Evolutionary conservation across 2,113 vertebrate species (phyloP).

Genomic region (Elephas maximus): DNA sequence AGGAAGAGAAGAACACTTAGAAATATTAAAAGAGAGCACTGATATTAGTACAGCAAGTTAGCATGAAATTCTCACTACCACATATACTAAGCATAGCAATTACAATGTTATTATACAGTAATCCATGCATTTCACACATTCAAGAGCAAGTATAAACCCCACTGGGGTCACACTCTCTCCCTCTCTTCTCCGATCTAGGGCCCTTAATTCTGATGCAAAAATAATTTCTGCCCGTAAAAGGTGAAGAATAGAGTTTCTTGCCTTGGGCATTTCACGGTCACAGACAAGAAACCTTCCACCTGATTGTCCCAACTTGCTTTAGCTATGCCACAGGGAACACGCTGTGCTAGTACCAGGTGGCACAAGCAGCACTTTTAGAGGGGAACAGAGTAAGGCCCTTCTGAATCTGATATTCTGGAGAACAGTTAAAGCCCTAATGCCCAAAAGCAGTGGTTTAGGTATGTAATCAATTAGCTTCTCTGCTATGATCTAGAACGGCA

Average conservation of each 20-base stretch:
- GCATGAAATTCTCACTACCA: constrained; percentile 40
- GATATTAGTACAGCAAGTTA: constrained; percentile 59
- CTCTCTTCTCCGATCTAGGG: constrained; percentile 41
- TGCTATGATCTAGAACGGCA: neutral
- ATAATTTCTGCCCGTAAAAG: neutral
- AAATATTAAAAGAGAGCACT: constrained; percentile 8
- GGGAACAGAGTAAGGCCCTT: neutral
- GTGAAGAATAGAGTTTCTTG: neutral
- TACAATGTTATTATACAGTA: neutral
- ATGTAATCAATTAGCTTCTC: neutral
- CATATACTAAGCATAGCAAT: neutral
- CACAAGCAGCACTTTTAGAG: neutral
- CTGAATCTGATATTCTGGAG: neutral
- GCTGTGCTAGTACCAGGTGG: neutral
- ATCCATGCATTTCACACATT: constrained; percentile 74
- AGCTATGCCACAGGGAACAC: neutral
- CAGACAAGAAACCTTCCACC: neutral
- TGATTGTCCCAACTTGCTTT: neutral
- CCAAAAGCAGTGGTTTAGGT: neutral
- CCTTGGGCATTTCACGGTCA: constrained; percentile 6
- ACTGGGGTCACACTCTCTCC: neutral
- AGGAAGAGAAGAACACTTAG: constrained; percentile 36
- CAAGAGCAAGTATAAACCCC: constrained; percentile 46
- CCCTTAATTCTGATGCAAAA: neutral
- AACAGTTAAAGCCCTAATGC: neutral